phyloP scores from a whole-genome alignment of 2,113 vertebrate species.

The Caretta caretta region DNA sequence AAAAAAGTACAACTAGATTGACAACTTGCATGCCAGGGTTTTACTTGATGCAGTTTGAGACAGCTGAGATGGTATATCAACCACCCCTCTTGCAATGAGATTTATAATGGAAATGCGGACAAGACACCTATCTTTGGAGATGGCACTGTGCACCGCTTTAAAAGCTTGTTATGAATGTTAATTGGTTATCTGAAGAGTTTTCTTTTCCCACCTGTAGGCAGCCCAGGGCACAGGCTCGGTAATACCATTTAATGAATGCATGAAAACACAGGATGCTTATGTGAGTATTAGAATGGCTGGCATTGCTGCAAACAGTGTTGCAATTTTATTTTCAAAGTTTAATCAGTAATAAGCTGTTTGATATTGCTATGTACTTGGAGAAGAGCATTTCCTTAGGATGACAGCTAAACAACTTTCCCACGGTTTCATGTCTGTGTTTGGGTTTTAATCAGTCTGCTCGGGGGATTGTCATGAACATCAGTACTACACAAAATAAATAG shows the following conservation, averaged over 20 bases:
- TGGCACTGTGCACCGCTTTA: constrained; percentile 49
- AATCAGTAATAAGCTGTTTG: constrained; percentile 68
- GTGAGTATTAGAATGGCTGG: constrained; percentile 63
- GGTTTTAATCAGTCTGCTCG: constrained; percentile 30
- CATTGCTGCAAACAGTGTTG: constrained; percentile 67
- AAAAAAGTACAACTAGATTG: constrained; percentile 11
- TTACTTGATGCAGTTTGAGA: constrained; percentile 21
- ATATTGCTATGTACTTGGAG: constrained; percentile 41
- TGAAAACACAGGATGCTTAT: constrained; percentile 39
- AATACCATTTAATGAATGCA: constrained; percentile 55
- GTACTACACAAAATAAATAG: constrained; percentile 17
- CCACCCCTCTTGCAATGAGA: neutral
- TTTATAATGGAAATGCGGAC: constrained; percentile 36
- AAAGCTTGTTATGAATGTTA: constrained; percentile 67
- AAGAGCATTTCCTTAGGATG: constrained; percentile 43
- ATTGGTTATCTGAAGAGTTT: constrained; percentile 54
- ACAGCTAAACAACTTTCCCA: constrained; percentile 44
- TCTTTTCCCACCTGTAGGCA: constrained; percentile 51
- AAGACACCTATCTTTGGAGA: constrained; percentile 50
- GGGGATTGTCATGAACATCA: constrained; percentile 8
- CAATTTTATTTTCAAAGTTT: constrained; percentile 71
- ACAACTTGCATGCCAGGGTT: constrained; percentile 6
- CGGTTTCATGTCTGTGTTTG: neutral
- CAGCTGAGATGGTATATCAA: neutral
- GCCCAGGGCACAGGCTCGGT: constrained; percentile 21